These are phyloP conservation scores for Timandra comae DNA, from an alignment of 2,888 invertebrate genomes.

Conservation along the genomic window DNA sequence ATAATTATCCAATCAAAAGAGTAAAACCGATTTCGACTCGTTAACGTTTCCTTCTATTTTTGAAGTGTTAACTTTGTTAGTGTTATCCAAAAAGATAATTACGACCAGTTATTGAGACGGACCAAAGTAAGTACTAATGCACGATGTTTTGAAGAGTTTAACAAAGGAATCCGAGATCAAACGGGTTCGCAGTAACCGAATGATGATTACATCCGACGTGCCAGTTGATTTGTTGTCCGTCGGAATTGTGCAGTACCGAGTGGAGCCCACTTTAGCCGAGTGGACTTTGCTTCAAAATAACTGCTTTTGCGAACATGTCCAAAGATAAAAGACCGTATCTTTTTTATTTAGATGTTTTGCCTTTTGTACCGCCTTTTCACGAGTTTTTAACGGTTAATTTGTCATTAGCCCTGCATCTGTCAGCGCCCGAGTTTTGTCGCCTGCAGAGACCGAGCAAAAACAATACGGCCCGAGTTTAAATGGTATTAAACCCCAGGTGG, in stretches of 20 bases:
- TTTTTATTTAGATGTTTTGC: slow-evolving; percentile 47
- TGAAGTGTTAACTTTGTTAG: too few relatives aligned
- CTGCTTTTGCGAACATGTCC: slow-evolving; percentile 46
- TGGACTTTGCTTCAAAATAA: slow-evolving; percentile 44
- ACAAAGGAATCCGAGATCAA: slow-evolving; percentile 52
- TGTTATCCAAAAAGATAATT: slow-evolving; percentile 10
- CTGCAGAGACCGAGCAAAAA: slow-evolving; percentile 33
- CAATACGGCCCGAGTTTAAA: slow-evolving; percentile 32
- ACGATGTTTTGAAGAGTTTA: slow-evolving; percentile 28
- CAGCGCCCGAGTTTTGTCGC: slow-evolving; percentile 46
- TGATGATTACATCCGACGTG: slow-evolving; percentile 55
- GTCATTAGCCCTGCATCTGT: slow-evolving; percentile 66
- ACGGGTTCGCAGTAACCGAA: slow-evolving; percentile 46
- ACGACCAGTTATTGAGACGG: slow-evolving; percentile 16
- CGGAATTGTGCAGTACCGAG: slow-evolving; percentile 23
- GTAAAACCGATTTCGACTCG: not conserved
- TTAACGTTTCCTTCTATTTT: slow-evolving; percentile 2
- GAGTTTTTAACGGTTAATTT: slow-evolving; percentile 65
- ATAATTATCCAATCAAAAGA: not conserved
- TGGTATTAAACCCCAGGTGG: slow-evolving; percentile 20
- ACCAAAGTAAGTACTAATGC: slow-evolving; percentile 11
- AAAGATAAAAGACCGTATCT: slow-evolving; percentile 46
- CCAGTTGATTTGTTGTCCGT: slow-evolving; percentile 34
- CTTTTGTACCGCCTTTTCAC: slow-evolving; percentile 43
- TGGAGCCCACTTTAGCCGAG: slow-evolving; percentile 20